Percentiles rank a stretch among this genome's conserved stretches.
Conservation (phyloP, 2,113 vertebrate genomes). For the Tympanuchus pallidicinctus region DNA sequence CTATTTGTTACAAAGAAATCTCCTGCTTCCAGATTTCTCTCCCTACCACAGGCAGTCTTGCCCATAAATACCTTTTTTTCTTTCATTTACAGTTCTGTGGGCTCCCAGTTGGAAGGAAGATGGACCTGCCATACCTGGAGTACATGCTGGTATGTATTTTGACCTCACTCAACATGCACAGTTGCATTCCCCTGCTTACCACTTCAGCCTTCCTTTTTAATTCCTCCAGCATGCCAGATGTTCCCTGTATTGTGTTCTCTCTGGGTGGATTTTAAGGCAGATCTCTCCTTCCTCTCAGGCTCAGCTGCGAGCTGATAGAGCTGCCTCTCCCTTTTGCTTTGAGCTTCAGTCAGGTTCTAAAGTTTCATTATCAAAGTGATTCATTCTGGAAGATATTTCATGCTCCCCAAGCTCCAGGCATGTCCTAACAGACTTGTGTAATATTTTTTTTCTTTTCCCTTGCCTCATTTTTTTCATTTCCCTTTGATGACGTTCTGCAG, state of each 20-base stretch:
- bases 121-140: no score
- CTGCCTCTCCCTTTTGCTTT: slow-evolving; percentile 44
- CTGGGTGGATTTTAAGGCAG: slow-evolving; percentile 69
- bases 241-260: slow-evolving; percentile 67
- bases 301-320: slow-evolving; percentile 65
- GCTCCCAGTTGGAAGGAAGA: neutral
- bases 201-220: slow-evolving; percentile 3
- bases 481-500: slow-evolving; percentile 63
- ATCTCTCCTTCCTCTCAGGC: slow-evolving; percentile 40
- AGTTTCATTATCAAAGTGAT: slow-evolving; percentile 71
- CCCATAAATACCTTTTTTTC: neutral
- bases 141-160: neutral
- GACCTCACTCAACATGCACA: slow-evolving; percentile 42
- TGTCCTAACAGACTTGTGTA: slow-evolving; percentile 51
- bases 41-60: neutral
- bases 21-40: neutral
- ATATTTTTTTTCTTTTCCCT: neutral
- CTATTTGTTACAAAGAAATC: neutral
- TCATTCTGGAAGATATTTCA: slow-evolving; percentile 70
- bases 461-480: neutral
- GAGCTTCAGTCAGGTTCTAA: slow-evolving; percentile 70
- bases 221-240: slow-evolving; percentile 64
- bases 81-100: neutral
- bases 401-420: slow-evolving; percentile 36
- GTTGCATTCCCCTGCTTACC: slow-evolving; percentile 8